A percentile compares a stretch with the other conserved stretches of the same genome.
Evolutionary conservation across 2,113 vertebrate genomes (phyloP).

Genomic region (Toxostoma redivivum): DNA sequence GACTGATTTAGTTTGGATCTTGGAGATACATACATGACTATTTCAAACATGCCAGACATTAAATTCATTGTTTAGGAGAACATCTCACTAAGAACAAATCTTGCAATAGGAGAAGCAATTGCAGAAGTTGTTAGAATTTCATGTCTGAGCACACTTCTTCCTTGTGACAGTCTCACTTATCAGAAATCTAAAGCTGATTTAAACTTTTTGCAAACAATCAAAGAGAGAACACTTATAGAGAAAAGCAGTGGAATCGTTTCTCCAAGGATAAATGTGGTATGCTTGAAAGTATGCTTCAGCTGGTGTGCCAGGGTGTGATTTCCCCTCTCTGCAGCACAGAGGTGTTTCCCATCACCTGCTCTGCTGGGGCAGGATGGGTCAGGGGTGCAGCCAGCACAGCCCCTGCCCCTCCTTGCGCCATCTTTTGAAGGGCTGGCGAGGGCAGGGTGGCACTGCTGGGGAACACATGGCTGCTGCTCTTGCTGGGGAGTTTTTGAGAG

Average conservation of each 20-base stretch:
- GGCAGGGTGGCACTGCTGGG: background rate
- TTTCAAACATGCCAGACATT: background rate
- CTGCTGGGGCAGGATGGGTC: background rate
- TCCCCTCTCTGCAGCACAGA: background rate
- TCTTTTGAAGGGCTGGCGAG: rapidly evolving
- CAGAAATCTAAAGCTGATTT: background rate
- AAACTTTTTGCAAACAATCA: background rate
- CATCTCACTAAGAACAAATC: background rate
- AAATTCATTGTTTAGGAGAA: background rate
- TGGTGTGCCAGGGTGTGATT: rapidly evolving
- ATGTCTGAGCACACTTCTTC: background rate
- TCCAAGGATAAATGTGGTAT: background rate
- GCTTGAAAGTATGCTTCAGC: background rate
- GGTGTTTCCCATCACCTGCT: rapidly evolving
- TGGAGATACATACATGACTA: background rate
- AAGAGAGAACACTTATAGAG: background rate
- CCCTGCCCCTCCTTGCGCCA: rapidly evolving
- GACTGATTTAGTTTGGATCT: background rate
- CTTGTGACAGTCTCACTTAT: rapidly evolving
- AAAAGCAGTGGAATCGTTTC: background rate
- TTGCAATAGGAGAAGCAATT: background rate
- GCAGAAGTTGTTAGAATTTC: background rate
- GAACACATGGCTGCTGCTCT: background rate
- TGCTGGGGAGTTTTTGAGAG: rapidly evolving
- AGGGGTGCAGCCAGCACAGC: background rate